phyloP scores from a whole-genome alignment of 2,113 vertebrate genomes.

The Meriones unguiculatus region DNA sequence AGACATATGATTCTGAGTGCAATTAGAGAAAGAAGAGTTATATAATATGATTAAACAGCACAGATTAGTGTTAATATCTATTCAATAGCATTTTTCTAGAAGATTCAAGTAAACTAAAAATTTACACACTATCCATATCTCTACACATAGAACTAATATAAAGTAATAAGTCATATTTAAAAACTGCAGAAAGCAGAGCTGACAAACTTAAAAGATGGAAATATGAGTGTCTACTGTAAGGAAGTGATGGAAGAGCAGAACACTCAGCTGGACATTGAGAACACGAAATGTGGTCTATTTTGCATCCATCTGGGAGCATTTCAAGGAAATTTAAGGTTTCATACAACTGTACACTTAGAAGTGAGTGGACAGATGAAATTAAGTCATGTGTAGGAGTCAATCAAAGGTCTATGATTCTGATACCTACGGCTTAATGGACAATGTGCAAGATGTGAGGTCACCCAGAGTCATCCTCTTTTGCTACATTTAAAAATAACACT shows the following conservation, averaged over 20 bases:
- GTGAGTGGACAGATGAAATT: fast-evolving
- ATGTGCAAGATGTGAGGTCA: not conserved
- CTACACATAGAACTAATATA: not conserved
- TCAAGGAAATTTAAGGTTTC: not conserved
- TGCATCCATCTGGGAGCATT: not conserved
- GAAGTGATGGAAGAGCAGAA: fast-evolving
- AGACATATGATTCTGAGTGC: not conserved
- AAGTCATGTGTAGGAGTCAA: not conserved
- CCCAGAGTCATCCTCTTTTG: not conserved
- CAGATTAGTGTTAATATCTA: not conserved
- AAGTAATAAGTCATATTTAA: not conserved
- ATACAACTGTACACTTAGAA: not conserved
- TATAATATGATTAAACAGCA: not conserved
- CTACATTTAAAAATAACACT: not conserved
- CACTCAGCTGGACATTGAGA: fast-evolving
- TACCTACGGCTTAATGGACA: not conserved
- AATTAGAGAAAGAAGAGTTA: not conserved
- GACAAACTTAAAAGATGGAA: not conserved
- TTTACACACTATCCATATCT: not conserved
- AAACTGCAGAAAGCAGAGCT: not conserved
- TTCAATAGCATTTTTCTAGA: not conserved
- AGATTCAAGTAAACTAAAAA: not conserved
- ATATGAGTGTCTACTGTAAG: fast-evolving
- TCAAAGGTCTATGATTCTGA: not conserved
- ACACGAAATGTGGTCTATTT: not conserved